Base-by-base conservation (phyloP, 2,888 invertebrate species). In the Sinopyrophorus schimmeli region DNA sequence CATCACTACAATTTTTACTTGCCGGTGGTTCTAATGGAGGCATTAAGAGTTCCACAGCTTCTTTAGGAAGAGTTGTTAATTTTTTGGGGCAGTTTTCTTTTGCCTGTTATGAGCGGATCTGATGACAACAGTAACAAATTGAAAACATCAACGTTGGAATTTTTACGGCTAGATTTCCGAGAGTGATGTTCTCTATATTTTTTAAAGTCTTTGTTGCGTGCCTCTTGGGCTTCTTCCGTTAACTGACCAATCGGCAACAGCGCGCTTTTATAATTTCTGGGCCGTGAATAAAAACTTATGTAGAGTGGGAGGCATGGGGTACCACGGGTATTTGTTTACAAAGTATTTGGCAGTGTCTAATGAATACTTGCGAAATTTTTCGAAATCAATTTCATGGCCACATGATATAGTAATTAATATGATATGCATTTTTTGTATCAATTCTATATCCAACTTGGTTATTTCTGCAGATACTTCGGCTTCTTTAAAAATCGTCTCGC, bases 241-340 rank as follows among this genome's bases (percentile, higher is more conserved):
- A 54, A 38, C 16, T 54, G 51, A 3, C 53, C 40, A 5, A 47
- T 47, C 1, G 35, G 55, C 26, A 50, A 20, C 5, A 37, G n/a
- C 3, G 43, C 43, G 2, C 20, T 16, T 21, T 16, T 28, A 55
- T 39, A 20, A 53, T 40, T 50, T 50, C 38, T 26, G 34, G 18
- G 4, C 41, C 39, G 35, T 55, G 48, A 28, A 49, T 55, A 55
- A 23, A 26, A 37, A 20, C 16, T 48, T 50, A 31, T 50, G 37
- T 5, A 47, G 21, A 18, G 34, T 44, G 2, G 42, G 20, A 14
- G 53, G 30, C 41, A 47, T 50, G 23, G 5, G 20, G 20, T 44
- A 49, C 39, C 40, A 54, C 6, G 42, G 28, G 10, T 54, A 47
- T 5, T 9, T 5, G 12, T 31, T n/a, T 6, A 55, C 46, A 31